Evolutionary conservation across 37 sponge, comb jelly and placozoan genomes (phyloP).

Genomic region (Crambe crambe): DNA sequence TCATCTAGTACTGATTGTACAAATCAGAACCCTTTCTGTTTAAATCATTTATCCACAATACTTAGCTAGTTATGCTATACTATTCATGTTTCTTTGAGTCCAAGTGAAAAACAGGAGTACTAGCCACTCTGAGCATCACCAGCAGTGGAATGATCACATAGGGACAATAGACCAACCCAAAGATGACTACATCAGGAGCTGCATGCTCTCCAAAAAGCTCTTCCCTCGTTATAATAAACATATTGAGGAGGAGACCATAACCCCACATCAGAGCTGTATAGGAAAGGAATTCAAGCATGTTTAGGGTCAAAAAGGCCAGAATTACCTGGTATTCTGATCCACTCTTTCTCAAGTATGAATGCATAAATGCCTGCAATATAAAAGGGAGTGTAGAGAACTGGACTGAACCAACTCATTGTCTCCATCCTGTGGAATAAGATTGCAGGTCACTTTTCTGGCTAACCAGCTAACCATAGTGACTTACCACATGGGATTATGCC

Average conservation of each 20-base stretch:
- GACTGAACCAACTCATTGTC: conserved; percentile 75
- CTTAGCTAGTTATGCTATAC: neutral
- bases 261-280: conserved; percentile 77
- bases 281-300: neutral
- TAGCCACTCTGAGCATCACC: conserved; percentile 57
- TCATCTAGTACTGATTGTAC: neutral
- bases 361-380: conserved; percentile 82
- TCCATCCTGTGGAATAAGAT: conserved; percentile 50
- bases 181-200: conserved; percentile 51
- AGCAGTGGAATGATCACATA: conserved; percentile 64
- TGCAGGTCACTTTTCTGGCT: no score
- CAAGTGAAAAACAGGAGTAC: conserved; percentile 40
- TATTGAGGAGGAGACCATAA: conserved; percentile 66
- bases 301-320: neutral
- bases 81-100: neutral
- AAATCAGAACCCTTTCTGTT: neutral
- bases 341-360: conserved; percentile 72
- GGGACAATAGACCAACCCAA: conserved; percentile 56
- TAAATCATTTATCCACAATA: neutral
- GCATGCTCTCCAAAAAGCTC: conserved; percentile 62
- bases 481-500: conserved; percentile 81
- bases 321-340: conserved; percentile 82
- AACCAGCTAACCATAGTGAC: neutral
- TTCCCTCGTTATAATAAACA: conserved; percentile 60
- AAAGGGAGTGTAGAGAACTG: conserved; percentile 73